Conservation (phyloP, 2,113 vertebrate genomes). For the Nannospalax galili region DNA sequence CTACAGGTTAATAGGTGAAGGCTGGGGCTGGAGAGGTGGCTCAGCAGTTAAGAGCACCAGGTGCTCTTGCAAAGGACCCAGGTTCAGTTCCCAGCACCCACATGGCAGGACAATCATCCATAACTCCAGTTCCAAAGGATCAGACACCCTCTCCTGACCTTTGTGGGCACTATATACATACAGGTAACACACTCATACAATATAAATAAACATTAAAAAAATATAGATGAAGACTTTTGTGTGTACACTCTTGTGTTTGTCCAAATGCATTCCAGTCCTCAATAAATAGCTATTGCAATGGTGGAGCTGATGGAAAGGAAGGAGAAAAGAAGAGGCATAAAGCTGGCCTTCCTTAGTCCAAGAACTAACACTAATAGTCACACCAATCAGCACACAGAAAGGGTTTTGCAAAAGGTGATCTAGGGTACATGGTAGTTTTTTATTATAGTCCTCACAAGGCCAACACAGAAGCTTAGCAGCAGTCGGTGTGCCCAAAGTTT, state of each 20-base stretch:
- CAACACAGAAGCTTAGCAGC: background rate
- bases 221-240: background rate
- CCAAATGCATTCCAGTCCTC: constrained; percentile 24
- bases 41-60: too few species aligned
- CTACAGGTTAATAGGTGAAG: background rate
- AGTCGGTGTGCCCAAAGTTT: background rate
- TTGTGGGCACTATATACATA: too few species aligned
- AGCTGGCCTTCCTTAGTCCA: background rate
- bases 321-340: background rate
- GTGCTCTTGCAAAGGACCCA: too few species aligned
- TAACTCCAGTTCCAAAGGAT: too few species aligned
- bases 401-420: background rate
- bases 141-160: too few species aligned
- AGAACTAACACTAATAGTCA: background rate
- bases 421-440: background rate
- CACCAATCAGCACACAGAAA: background rate
- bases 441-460: background rate
- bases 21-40: too few species aligned
- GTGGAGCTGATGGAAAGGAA: background rate
- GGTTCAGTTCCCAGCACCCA: too few species aligned
- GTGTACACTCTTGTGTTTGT: background rate
- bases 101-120: too few species aligned
- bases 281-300: background rate
- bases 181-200: too few species aligned
- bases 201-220: too few species aligned